Evolutionary conservation across 1,140 invertebrate species (phyloP), one percentile per base, ranked within the genome.

Genomic region (Drosophila virilis): DNA sequence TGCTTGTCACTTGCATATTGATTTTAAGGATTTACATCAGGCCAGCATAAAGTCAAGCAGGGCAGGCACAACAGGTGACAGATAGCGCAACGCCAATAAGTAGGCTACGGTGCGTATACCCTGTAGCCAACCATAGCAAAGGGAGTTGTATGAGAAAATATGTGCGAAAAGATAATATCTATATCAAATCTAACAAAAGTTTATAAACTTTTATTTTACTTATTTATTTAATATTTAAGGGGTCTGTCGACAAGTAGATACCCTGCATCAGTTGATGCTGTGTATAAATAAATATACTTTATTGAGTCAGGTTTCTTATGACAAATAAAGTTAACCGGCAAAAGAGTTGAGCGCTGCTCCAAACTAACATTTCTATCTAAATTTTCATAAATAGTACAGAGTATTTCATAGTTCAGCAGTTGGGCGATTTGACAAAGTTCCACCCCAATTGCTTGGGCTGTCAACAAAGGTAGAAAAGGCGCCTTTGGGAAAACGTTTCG

Each of bases 1-100:
- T 77, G 65, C 72, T 55, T 74, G 83, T 59, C 71, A 72, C 68
- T 55, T 64, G 83, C 83, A 89, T 89, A 88, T 88, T 88, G 83
- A 88, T 83, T 88, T 80, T 89, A 89, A 77, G 83, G 83, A 88
- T 88, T 88, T 80, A 71, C 81, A 77, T 54, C 68, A 38, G 61
- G 50, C 28, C 13, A 33, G 33, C 55, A 38, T 17, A 40, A 40
- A 40, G 38, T 9, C 32, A 7, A 54, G 69, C 38, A 42, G 59
- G 58, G 22, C 17, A 40, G 33, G 67, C 59, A 77, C 84, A 88
- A 88, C 83, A 88, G 83, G 83, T 88, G 80, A 80, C 68, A 79
- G 40, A 28, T 17, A 73, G 50, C 77, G 64, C 62, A 48, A 66
- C 65, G 55, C 73, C 43, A 54, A 74, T 80, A 88, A 88, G 79